Conservation (phyloP, 2,888 invertebrate genomes). For the Pseudoips prasinana region DNA sequence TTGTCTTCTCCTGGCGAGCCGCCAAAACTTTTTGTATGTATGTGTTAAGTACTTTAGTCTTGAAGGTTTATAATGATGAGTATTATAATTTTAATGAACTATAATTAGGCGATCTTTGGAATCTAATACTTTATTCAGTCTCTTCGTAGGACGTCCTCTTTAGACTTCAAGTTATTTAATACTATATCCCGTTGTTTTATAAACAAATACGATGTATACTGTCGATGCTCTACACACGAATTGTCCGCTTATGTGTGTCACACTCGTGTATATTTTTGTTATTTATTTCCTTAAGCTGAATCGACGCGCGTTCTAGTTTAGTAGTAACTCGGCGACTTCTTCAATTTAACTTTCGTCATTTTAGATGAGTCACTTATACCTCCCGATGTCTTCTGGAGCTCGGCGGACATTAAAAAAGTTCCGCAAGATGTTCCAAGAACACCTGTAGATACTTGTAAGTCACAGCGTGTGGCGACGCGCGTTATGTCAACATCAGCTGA, state of each 20-base stretch:
- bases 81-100: constrained; percentile 28
- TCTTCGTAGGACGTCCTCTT: constrained; percentile 25
- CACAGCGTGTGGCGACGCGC: constrained; percentile 7
- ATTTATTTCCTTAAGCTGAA: constrained; percentile 53
- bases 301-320: constrained; percentile 46
- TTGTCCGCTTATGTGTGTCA: constrained; percentile 39
- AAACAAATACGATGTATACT: constrained; percentile 28
- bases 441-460: constrained; percentile 29
- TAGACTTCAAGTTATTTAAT: constrained; percentile 14
- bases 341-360: constrained; percentile 81
- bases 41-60: constrained; percentile 7
- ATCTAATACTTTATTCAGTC: constrained; percentile 48
- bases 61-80: constrained; percentile 3
- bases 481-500: constrained; percentile 70
- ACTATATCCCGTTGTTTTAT: constrained; percentile 26
- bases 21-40: constrained; percentile 26
- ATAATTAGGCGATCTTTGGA: constrained; percentile 55
- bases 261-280: constrained; percentile 45
- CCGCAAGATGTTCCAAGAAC: constrained; percentile 44
- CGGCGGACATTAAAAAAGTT: constrained; percentile 54
- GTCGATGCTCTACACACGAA: constrained; percentile 36
- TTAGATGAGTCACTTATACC: constrained; percentile 67
- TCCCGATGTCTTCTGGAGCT: constrained; percentile 40
- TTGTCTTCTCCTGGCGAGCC: constrained; percentile 25
- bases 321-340: constrained; percentile 52